Conservation (phyloP, 1,140 invertebrate species). For the Heliothis subflexa region DNA sequence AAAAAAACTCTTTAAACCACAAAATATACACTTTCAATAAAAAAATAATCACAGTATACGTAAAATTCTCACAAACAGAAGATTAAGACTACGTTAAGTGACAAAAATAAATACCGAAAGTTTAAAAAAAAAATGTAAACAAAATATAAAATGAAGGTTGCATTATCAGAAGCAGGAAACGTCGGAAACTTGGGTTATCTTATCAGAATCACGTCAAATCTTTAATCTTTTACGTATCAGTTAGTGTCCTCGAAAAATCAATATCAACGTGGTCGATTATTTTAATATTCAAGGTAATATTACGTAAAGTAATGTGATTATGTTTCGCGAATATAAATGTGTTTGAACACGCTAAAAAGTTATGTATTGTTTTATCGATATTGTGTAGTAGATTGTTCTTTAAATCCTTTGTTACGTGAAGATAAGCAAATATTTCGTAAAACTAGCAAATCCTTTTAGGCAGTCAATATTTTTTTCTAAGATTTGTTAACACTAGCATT, state of each 20-base stretch:
- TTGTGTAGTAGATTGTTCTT: not conserved
- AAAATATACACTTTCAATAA: not conserved
- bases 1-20: not conserved
- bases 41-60: not conserved
- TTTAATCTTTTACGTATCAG: slow-evolving; percentile 5
- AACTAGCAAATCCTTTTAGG: too few relatives aligned
- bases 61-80: not conserved
- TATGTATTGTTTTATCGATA: not conserved
- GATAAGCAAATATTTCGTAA: too few relatives aligned
- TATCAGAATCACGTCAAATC: slow-evolving; percentile 7
- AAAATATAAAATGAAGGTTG: slow-evolving; percentile 12
- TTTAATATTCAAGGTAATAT: slow-evolving; percentile 28
- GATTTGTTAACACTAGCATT: too few relatives aligned
- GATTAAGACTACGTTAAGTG: not conserved
- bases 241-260: slow-evolving; percentile 16
- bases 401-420: too few relatives aligned
- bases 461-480: too few relatives aligned
- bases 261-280: slow-evolving; percentile 12
- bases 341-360: not conserved
- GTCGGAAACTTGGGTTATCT: slow-evolving; percentile 7
- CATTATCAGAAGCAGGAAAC: slow-evolving; percentile 24
- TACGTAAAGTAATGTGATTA: not conserved
- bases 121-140: slow-evolving; percentile 29
- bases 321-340: not conserved
- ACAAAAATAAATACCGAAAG: not conserved